Percentiles rank a stretch among this genome's conserved stretches.
Conservation (phyloP, 92 coral and sea anemone species). For the Epizoanthus rinbou region DNA sequence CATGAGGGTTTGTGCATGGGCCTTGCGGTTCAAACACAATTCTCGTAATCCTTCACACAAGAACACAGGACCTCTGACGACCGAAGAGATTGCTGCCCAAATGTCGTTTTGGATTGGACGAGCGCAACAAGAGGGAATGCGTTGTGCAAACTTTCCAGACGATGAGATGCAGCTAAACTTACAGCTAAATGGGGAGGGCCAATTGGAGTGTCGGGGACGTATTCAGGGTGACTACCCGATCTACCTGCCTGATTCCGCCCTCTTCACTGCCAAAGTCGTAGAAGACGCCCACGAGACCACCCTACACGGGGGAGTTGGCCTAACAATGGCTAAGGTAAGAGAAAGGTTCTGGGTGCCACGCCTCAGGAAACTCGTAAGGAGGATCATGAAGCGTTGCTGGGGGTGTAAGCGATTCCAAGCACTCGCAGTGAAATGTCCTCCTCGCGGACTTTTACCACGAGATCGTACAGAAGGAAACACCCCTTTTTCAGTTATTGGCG, state of each 20-base stretch:
- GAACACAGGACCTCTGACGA: slow-evolving; percentile 51
- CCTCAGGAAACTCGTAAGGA: slow-evolving; percentile 56
- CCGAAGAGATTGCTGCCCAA: slow-evolving; percentile 45
- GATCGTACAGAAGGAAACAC: slow-evolving; percentile 54
- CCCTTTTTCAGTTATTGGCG: slow-evolving; percentile 51
- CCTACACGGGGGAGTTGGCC: slow-evolving; percentile 66
- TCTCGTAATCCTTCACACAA: slow-evolving; percentile 53
- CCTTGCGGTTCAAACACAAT: slow-evolving; percentile 65
- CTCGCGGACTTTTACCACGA: slow-evolving; percentile 54
- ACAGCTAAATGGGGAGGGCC: slow-evolving; percentile 49
- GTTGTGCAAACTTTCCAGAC: slow-evolving; percentile 33
- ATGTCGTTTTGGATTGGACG: slow-evolving; percentile 47
- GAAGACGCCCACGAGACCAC: slow-evolving; percentile 57
- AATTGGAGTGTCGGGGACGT: slow-evolving; percentile 66
- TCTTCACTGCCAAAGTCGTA: slow-evolving; percentile 51
- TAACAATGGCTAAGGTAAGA: slow-evolving; percentile 60
- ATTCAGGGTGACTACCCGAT: slow-evolving; percentile 61
- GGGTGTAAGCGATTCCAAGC: slow-evolving; percentile 66
- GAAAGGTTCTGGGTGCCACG: slow-evolving; percentile 71
- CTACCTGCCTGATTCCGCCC: slow-evolving; percentile 54
- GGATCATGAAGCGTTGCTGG: slow-evolving; percentile 51
- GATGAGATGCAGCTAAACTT: slow-evolving; percentile 61
- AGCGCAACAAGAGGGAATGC: slow-evolving; percentile 45
- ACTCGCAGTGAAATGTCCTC: slow-evolving; percentile 47
- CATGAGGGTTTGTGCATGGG: slow-evolving; percentile 74